Evolutionary conservation across 1,140 invertebrate genomes (phyloP).

Genomic region (Zophobas atratus): DNA sequence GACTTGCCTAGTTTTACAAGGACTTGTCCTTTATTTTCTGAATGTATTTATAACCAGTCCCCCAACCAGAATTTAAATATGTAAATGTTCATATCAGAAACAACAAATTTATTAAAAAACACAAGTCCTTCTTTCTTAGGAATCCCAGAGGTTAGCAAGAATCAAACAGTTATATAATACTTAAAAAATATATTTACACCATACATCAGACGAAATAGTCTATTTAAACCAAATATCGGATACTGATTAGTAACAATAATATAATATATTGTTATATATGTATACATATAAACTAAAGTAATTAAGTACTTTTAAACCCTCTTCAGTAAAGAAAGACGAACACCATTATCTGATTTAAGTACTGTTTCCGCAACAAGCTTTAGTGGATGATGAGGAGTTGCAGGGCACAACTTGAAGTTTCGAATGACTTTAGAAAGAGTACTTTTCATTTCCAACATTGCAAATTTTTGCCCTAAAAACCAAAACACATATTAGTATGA

Average conservation of each 20-base stretch:
- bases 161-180: no score
- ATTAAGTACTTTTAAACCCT: not conserved
- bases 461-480: constrained; percentile 80
- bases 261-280: no score
- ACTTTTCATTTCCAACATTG: constrained; percentile 82
- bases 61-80: no score
- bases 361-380: constrained; percentile 64
- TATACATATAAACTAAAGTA: not conserved
- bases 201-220: not conserved
- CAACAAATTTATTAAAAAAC: no score
- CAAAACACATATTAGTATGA: not conserved
- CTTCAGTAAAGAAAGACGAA: constrained; percentile 46
- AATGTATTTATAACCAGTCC: no score
- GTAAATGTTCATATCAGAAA: no score
- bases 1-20: no score
- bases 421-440: constrained; percentile 77
- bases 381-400: constrained; percentile 57
- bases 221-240: constrained; percentile 6
- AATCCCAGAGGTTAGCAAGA: no score
- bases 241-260: constrained; percentile 7
- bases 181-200: not conserved
- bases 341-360: constrained; percentile 67
- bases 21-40: no score
- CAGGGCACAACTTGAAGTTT: constrained; percentile 71
- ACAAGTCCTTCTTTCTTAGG: no score